Evolutionary conservation across 2,888 invertebrate genomes (phyloP), one percentile per base, ranked within the genome.

Genomic region (Dynastes tityus): DNA sequence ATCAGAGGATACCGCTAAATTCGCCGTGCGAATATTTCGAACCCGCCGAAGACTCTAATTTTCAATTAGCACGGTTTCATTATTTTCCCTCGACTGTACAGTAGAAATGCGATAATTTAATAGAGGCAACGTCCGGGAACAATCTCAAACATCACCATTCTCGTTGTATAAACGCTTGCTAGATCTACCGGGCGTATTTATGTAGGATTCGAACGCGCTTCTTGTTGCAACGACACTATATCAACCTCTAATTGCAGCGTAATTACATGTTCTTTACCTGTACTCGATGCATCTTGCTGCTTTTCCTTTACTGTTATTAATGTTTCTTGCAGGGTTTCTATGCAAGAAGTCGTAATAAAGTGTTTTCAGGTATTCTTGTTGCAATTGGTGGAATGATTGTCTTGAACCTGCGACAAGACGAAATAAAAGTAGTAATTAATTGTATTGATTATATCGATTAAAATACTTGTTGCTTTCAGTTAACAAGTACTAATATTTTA

Each of bases 1-100:
- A 68, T 13, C 27, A 29, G 51, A 49, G 68, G 49, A 68, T 53
- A 4, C 22, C 65, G 51, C 27, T 51, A 49, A 49, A 68, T 68
- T 68, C 29, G 29, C 51, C 68, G 68, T 51, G 68, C 68, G 68
- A 68, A 68, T 29, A 13, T 68, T 68, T 68, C 27, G 27, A 37
- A 13, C 13, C 51, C 22, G 29, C 6, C 58, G 40, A 73, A 73
- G 40, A 40, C 32, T 40, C 73, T 61, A 32, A 73, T 73, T 73
- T 71, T 71, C 37, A 58, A 73, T 73, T 73, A 73, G 29, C 58
- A 58, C 58, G 73, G 58, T 73, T 73, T 58, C 37, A 70, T 61
- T 71, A 71, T 71, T 71, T 71, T 73, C 40, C 45, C 5, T 22
- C 5, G 58, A n/a, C 53, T 45, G 45, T 49, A 53, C 51, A 70